These are phyloP conservation scores for Steinernema carpocapsae DNA, from an alignment of 2,888 invertebrate genomes.

Conservation along the genomic window DNA sequence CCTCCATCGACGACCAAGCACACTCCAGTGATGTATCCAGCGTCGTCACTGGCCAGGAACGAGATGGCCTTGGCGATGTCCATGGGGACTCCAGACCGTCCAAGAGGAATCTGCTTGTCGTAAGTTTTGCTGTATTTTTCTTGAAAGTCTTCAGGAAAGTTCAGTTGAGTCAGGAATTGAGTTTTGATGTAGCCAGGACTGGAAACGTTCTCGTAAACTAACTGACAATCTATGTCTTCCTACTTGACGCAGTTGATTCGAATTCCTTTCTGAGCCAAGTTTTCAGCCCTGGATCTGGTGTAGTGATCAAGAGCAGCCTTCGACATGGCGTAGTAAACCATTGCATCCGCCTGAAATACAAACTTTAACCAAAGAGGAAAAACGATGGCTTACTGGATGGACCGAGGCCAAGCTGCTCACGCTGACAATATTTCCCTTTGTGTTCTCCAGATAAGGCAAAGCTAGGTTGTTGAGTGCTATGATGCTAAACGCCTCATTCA, in stretches of 20 bases:
- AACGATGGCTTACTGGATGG: neutral
- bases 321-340: no score
- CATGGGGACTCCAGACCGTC: neutral
- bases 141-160: neutral
- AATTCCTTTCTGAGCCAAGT: constrained; percentile 37
- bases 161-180: constrained; percentile 1
- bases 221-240: neutral
- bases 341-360: no score
- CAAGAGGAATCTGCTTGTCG: neutral
- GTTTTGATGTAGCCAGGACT: constrained; percentile 40
- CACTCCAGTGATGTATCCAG: constrained; percentile 12
- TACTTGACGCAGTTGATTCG: constrained; percentile 37
- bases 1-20: neutral
- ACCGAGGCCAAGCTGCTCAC: neutral
- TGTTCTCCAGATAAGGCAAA: neutral
- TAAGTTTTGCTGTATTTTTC: neutral
- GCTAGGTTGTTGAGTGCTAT: constrained; percentile 1
- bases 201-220: neutral
- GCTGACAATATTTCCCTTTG: neutral
- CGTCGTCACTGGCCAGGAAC: constrained; percentile 18
- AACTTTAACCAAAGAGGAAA: no score
- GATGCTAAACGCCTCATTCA: neutral
- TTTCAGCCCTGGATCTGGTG: constrained; percentile 33
- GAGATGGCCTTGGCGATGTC: neutral
- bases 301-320: no score